Base-by-base conservation (phyloP, 1,140 invertebrate genomes). In the Drosophila fuyamai region DNA sequence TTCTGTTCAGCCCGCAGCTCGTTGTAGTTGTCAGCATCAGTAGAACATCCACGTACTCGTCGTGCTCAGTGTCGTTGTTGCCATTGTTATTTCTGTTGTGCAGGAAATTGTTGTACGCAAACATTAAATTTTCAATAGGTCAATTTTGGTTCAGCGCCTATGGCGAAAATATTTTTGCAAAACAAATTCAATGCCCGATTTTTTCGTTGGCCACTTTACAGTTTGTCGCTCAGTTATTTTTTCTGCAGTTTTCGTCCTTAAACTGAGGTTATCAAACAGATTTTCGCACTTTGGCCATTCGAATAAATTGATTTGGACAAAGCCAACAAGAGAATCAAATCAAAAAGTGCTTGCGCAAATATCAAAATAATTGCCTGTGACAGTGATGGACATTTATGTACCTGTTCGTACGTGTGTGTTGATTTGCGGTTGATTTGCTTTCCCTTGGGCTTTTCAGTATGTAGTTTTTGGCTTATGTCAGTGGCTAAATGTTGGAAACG, bases 101-200 rank as follows among this genome's bases (percentile, higher is more conserved):
- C 81, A 80, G 65, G 76, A 83, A 88, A 88, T 86, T 82, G 76
- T 88, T 88, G 83, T 74, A 76, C 79, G 79, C 83, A 83, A 86
- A 86, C 83, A 86, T 88, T 82, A 83, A 76, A 86, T 80, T 86
- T 79, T 88, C 81, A 88, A 86, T 79, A 73, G 71, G 65, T 73
- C 55, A 79, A 79, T 62, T 78, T 81, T 59, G 66, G 58, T 62
- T 60, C 59, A 51, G 46, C 40, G 46, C 72, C 72, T 38, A 50
- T 38, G 43, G 50, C 47, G 29, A 48, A 41, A 48, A 35, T 27
- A 68, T 71, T 70, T 70, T 70, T 27, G 50, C 65, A 71, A 71
- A 71, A 57, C 62, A 70, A 53, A 67, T 70, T 71, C 44, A 48
- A 71, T 70, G 14, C 18, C 9, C 9, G 23, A 10, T 44, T 56